A percentile compares a stretch with the other conserved stretches of the same genome.
Evolutionary conservation across 1,140 invertebrate genomes (phyloP).

Genomic region (Drosophila pandora): DNA sequence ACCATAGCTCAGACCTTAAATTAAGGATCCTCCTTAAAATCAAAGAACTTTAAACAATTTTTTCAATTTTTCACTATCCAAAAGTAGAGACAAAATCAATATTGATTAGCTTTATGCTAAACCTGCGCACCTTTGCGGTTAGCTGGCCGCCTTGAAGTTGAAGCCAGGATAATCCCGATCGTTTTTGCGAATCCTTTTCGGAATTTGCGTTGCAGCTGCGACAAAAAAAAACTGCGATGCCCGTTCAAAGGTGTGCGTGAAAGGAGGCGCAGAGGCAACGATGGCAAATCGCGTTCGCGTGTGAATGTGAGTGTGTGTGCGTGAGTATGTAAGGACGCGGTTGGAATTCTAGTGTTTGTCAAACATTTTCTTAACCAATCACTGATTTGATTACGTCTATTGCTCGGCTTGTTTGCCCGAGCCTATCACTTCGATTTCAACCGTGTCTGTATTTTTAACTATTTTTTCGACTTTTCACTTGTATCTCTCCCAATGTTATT

Average conservation of each 20-base stretch:
- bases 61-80: constrained; percentile 5
- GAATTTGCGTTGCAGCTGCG: constrained; percentile 78
- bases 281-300: constrained; percentile 30
- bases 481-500: constrained; percentile 47
- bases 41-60: constrained; percentile 2
- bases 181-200: constrained; percentile 53
- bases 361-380: neutral
- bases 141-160: neutral
- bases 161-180: constrained; percentile 28
- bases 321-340: constrained; percentile 27
- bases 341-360: neutral
- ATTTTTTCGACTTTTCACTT: constrained; percentile 40
- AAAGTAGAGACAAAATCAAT: constrained; percentile 49
- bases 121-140: constrained; percentile 39
- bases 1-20: constrained; percentile 1
- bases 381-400: neutral
- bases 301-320: constrained; percentile 25
- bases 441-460: constrained; percentile 13
- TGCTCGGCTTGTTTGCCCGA: neutral
- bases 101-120: constrained; percentile 28
- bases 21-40: constrained; percentile 8
- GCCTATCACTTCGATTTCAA: neutral
- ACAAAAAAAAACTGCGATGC: constrained; percentile 45
- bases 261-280: constrained; percentile 55
- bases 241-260: constrained; percentile 29